These are phyloP conservation scores for Drosophila sp. DNA, from an alignment of 1,140 invertebrate genomes.

Conservation along the genomic window DNA sequence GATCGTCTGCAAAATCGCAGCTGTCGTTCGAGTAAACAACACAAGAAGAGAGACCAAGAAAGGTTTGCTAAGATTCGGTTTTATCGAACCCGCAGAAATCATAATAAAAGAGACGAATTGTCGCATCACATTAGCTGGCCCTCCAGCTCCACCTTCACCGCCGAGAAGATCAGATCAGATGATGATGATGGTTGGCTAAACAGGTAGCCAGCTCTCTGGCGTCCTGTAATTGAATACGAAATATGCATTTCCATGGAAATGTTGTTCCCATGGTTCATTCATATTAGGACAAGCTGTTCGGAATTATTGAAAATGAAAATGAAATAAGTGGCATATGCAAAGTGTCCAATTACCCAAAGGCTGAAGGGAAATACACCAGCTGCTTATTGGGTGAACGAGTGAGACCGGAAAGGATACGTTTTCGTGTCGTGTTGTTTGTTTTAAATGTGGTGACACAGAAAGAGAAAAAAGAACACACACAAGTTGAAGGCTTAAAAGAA, in stretches of 20 bases:
- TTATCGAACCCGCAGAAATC: conserved; percentile 66
- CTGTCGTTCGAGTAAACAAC: neutral
- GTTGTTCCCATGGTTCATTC: conserved; percentile 44
- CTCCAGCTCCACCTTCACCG: conserved; percentile 6
- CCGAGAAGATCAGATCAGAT: neutral
- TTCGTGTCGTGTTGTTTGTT: conserved; percentile 22
- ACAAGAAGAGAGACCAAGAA: neutral
- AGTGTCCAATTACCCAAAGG: conserved; percentile 64
- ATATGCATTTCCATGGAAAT: conserved; percentile 58
- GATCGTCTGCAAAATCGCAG: conserved; percentile 7
- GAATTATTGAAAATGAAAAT: conserved; percentile 44
- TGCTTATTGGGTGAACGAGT: conserved; percentile 26
- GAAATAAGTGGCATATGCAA: conserved; percentile 69
- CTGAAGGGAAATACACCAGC: conserved; percentile 57
- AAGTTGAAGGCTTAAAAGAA: neutral
- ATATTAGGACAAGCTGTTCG: conserved; percentile 71
- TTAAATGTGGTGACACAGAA: conserved; percentile 14
- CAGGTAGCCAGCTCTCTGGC: conserved; percentile 40
- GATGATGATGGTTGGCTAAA: conserved; percentile 16
- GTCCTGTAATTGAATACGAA: conserved; percentile 55
- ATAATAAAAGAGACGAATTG: conserved; percentile 43
- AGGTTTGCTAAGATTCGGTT: conserved; percentile 26
- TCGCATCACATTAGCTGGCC: conserved; percentile 43
- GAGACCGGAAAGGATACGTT: conserved; percentile 52
- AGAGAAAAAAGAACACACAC: neutral